phyloP scores from a whole-genome alignment of 1,140 invertebrate genomes.

The Aphaenogaster rudis region DNA sequence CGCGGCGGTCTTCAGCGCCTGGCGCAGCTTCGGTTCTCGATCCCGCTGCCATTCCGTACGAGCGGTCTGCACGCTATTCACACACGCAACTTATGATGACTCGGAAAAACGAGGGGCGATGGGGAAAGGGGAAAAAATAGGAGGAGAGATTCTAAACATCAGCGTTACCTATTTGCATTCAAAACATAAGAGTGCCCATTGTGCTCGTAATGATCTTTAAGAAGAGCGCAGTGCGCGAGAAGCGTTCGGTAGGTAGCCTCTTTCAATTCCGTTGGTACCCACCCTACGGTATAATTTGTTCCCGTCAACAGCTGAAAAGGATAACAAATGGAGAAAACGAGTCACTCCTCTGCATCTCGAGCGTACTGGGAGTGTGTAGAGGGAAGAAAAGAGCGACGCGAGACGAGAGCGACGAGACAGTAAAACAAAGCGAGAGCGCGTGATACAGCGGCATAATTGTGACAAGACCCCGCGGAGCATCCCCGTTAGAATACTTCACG shows the following conservation, averaged over 20 bases:
- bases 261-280: constrained; percentile 80
- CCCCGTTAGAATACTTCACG: background rate
- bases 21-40: constrained; percentile 73
- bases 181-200: constrained; percentile 80
- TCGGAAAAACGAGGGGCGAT: background rate
- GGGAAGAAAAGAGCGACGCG: background rate
- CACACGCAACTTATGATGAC: constrained; percentile 13
- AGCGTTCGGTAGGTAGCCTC: constrained; percentile 78
- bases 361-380: background rate
- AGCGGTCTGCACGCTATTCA: constrained; percentile 78
- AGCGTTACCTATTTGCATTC: constrained; percentile 81
- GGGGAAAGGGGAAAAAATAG: background rate
- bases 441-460: background rate
- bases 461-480: too few relatives aligned
- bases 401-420: background rate
- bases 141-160: background rate
- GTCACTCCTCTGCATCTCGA: constrained; percentile 14
- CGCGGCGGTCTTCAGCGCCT: constrained; percentile 77
- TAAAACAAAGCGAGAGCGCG: background rate
- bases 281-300: constrained; percentile 80
- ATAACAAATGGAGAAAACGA: constrained; percentile 43
- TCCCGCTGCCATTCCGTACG: constrained; percentile 78
- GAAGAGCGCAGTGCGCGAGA: constrained; percentile 72
- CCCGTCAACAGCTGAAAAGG: constrained; percentile 81
- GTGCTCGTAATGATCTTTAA: constrained; percentile 81